phyloP scores from a whole-genome alignment of 2,113 vertebrate species.

The Carettochelys insculpta region DNA sequence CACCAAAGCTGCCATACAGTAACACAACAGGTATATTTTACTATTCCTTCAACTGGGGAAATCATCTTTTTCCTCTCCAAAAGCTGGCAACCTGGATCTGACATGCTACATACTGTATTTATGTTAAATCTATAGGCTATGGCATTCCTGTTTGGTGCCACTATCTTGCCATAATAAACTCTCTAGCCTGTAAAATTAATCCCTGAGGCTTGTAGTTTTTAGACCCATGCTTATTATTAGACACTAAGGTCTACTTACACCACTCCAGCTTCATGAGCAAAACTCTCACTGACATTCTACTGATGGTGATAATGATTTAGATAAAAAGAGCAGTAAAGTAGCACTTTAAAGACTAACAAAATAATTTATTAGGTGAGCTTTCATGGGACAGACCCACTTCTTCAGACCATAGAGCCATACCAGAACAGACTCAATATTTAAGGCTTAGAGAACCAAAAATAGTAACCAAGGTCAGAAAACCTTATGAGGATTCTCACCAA shows the following conservation, averaged over 20 bases:
- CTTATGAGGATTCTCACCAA: too few relatives aligned
- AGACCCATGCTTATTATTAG: not conserved
- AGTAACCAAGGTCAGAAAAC: too few relatives aligned
- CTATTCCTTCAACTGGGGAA: not conserved
- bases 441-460: too few relatives aligned
- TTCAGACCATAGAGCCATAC: too few relatives aligned
- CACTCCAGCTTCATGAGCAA: not conserved
- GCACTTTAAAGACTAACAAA: too few relatives aligned
- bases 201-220: fast-evolving
- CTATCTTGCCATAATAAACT: not conserved
- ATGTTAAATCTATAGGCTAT: not conserved
- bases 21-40: not conserved
- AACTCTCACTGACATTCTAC: not conserved
- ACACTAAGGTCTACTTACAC: not conserved
- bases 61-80: not conserved
- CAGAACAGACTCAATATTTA: too few relatives aligned
- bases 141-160: not conserved
- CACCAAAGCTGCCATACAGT: not conserved
- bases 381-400: too few relatives aligned
- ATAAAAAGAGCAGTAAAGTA: too few relatives aligned
- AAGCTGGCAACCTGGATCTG: not conserved
- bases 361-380: too few relatives aligned
- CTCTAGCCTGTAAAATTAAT: not conserved
- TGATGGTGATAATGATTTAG: not conserved
- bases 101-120: not conserved